A percentile compares a stretch with the other conserved stretches of the same genome.
Conservation (phyloP, 1,140 invertebrate genomes). For the Penaeus chinensis region DNA sequence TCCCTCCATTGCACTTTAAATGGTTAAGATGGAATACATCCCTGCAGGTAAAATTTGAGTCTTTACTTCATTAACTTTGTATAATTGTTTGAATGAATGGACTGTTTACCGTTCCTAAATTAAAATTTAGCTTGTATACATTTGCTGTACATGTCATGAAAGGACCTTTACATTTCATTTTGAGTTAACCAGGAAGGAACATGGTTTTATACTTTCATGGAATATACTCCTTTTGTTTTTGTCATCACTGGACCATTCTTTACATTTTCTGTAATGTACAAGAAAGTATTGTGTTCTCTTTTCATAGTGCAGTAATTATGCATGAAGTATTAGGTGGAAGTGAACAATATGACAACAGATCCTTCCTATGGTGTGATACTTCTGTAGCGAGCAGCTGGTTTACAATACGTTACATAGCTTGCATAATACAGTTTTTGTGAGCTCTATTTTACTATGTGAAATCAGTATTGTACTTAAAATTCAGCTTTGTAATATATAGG, state of each 20-base stretch:
- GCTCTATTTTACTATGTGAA: background rate
- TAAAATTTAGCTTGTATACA: background rate
- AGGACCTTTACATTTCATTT: too few species aligned
- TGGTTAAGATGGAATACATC: background rate
- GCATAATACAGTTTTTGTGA: constrained; percentile 12
- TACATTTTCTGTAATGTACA: constrained; percentile 13
- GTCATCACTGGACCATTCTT: constrained; percentile 21
- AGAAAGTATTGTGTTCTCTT: constrained; percentile 28
- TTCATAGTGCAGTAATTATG: constrained; percentile 17
- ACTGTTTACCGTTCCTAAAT: constrained; percentile 25
- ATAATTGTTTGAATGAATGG: constrained; percentile 18
- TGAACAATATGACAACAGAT: background rate
- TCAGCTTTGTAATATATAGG: constrained; percentile 16
- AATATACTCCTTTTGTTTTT: background rate
- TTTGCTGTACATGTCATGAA: too few species aligned
- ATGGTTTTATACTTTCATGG: constrained; percentile 10
- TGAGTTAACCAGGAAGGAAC: too few species aligned
- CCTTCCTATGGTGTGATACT: too few species aligned
- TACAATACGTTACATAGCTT: background rate
- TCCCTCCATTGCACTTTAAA: too few species aligned
- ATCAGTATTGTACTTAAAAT: constrained; percentile 14
- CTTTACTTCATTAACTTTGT: background rate
- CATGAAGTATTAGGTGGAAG: background rate
- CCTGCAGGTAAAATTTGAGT: background rate
- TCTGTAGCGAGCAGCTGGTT: constrained; percentile 16